Percentiles rank a stretch among this genome's conserved stretches.
These are phyloP conservation scores for Cryptophagus acutangulus DNA, from an alignment of 2,888 invertebrate genomes.

Conservation along the genomic window DNA sequence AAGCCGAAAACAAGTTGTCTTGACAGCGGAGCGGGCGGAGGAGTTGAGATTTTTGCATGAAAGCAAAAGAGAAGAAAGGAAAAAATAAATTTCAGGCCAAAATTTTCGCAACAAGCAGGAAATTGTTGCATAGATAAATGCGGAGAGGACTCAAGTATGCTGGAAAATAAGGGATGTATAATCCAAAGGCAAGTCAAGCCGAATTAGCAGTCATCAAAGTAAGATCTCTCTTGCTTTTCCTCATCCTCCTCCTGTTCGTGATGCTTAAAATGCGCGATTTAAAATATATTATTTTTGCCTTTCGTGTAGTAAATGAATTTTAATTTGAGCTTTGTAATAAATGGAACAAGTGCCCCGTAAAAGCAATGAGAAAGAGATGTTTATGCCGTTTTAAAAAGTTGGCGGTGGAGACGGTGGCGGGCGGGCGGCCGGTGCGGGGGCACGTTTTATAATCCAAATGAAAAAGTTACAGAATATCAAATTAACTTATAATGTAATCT, in stretches of 20 bases:
- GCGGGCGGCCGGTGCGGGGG: not conserved
- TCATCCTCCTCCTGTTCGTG: conserved; percentile 11
- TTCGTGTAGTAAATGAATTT: conserved; percentile 29
- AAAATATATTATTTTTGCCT: conserved; percentile 31
- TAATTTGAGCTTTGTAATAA: conserved; percentile 30
- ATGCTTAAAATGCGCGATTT: conserved; percentile 9
- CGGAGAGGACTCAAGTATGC: not conserved
- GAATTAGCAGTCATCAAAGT: conserved; percentile 34
- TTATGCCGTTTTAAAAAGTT: no score
- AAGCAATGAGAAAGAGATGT: not conserved
- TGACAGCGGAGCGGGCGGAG: no score
- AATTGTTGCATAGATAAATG: conserved; percentile 16
- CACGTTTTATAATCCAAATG: conserved; percentile 2
- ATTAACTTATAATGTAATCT: conserved; percentile 9
- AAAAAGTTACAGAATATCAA: conserved; percentile 5
- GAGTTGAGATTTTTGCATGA: no score
- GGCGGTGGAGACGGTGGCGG: not conserved
- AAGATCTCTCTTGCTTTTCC: conserved; percentile 19
- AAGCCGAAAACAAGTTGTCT: no score
- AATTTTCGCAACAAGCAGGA: no score
- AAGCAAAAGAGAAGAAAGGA: no score
- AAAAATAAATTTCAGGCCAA: no score
- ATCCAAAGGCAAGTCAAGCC: conserved; percentile 24
- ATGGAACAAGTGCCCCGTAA: not conserved
- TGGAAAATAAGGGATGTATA: conserved; percentile 16